Evolutionary conservation across 2,113 vertebrate genomes (phyloP).

Genomic region (Sceloporus undulatus): DNA sequence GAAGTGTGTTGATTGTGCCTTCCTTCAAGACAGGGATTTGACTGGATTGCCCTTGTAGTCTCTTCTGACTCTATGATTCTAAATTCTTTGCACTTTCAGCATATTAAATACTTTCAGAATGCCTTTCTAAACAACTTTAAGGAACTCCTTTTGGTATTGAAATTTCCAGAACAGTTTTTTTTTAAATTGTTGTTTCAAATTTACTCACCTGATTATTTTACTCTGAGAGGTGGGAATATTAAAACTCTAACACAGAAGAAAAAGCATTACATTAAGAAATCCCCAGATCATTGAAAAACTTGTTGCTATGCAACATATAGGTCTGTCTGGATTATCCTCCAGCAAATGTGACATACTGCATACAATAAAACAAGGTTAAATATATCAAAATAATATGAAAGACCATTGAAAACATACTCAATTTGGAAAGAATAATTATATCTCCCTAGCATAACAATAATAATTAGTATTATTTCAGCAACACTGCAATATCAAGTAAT

Average conservation of each 20-base stretch:
- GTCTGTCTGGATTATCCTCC: slow-evolving; percentile 64
- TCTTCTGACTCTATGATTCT: no score
- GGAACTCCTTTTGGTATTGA: not conserved
- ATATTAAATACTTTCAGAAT: slow-evolving; percentile 25
- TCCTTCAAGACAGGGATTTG: no score
- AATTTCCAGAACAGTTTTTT: slow-evolving; percentile 14
- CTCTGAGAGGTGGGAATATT: slow-evolving; percentile 52
- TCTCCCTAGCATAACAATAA: no score
- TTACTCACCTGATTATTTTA: slow-evolving; percentile 46
- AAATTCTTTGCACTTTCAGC: not conserved
- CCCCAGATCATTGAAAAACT: slow-evolving; percentile 65
- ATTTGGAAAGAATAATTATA: slow-evolving; percentile 52
- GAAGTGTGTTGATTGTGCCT: no score
- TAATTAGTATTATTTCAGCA: no score
- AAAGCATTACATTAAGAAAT: slow-evolving; percentile 70
- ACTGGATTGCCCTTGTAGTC: no score
- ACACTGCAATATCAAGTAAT: no score
- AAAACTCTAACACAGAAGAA: slow-evolving; percentile 59
- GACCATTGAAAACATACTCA: slow-evolving; percentile 66
- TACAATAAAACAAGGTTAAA: slow-evolving; percentile 70
- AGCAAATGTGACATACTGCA: slow-evolving; percentile 70
- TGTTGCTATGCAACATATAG: slow-evolving; percentile 81
- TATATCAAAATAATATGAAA: slow-evolving; percentile 58
- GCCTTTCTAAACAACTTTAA: not conserved
- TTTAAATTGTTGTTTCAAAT: not conserved